Evolutionary conservation across 2,888 invertebrate genomes (phyloP).

Genomic region (Digitonthophagus gazella): DNA sequence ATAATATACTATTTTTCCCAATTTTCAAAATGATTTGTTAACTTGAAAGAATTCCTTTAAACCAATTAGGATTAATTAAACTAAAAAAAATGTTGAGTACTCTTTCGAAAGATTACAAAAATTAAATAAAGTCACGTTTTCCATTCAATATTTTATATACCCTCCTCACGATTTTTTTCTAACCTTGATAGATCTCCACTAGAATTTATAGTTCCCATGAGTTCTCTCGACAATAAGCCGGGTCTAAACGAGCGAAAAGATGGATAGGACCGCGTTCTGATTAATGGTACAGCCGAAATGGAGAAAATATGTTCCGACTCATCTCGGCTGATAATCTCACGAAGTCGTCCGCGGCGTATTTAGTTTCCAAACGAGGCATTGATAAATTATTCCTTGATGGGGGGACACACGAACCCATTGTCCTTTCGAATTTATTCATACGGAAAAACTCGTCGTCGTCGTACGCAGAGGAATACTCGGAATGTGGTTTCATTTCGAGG

Average conservation of each 20-base stretch:
- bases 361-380: background rate
- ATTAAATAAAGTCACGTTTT: too few species aligned
- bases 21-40: too few species aligned
- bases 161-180: too few species aligned
- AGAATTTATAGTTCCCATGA: too few species aligned
- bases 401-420: background rate
- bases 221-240: too few species aligned
- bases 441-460: background rate
- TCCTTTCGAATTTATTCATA: background rate
- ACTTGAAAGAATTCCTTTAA: too few species aligned
- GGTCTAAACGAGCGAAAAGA: background rate
- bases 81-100: too few species aligned
- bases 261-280: background rate
- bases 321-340: background rate
- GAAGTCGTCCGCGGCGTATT: background rate
- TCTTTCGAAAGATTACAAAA: too few species aligned
- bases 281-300: background rate
- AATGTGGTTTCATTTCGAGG: background rate
- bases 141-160: too few species aligned
- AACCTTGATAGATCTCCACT: too few species aligned
- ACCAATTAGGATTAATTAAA: too few species aligned
- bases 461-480: background rate
- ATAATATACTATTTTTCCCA: too few species aligned
- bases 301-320: background rate
- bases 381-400: background rate